phyloP scores from a whole-genome alignment of 2,888 invertebrate genomes.

The Idaea aversata region DNA sequence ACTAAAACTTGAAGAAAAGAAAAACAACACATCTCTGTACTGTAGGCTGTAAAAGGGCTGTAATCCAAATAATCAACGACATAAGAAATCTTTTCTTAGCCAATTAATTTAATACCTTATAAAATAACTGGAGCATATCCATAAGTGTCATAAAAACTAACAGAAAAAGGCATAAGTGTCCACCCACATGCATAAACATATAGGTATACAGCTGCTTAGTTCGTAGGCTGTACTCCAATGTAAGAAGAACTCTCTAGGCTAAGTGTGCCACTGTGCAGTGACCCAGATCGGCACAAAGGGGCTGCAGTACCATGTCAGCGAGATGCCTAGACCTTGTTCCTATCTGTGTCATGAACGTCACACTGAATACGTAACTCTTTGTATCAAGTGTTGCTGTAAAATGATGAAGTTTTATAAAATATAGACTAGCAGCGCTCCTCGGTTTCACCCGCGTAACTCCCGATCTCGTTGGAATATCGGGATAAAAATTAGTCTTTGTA shows the following conservation, averaged over 20 bases:
- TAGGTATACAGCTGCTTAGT: neutral
- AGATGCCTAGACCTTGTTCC: slow-evolving; percentile 28
- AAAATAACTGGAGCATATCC: slow-evolving; percentile 2
- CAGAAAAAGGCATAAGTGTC: neutral
- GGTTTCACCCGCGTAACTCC: too few species aligned
- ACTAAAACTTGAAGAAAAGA: too few species aligned
- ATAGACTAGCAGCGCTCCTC: neutral
- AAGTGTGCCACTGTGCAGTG: slow-evolving; percentile 45
- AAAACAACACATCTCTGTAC: too few species aligned
- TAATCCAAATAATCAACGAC: neutral
- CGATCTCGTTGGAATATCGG: too few species aligned
- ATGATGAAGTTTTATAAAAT: neutral
- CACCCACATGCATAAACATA: neutral
- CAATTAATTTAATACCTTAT: neutral
- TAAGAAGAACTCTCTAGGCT: slow-evolving; percentile 18
- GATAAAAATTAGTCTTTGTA: too few species aligned
- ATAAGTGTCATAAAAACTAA: neutral
- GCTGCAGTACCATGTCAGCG: slow-evolving; percentile 30
- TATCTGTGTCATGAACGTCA: slow-evolving; percentile 21
- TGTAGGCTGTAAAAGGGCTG: neutral
- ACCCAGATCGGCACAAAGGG: slow-evolving; percentile 51
- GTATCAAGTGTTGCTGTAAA: neutral
- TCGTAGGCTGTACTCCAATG: neutral
- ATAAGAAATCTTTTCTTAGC: neutral
- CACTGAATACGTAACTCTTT: neutral